phyloP scores from a whole-genome alignment of 2,888 invertebrate genomes.

The Cephus spinipes region DNA sequence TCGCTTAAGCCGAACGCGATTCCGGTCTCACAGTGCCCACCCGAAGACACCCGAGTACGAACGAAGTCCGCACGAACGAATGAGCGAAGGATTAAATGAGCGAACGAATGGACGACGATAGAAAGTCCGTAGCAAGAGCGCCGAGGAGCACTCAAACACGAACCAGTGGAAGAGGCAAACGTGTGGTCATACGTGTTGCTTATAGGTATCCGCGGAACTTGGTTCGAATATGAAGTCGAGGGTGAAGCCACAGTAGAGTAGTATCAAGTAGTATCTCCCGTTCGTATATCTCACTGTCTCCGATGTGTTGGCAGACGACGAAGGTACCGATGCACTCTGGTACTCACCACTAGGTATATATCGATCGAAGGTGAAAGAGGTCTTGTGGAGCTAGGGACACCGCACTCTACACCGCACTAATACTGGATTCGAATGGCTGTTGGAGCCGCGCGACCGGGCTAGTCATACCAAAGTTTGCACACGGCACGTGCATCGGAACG shows the following conservation, averaged over 20 bases:
- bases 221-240: neutral
- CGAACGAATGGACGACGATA: neutral
- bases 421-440: conserved; percentile 67
- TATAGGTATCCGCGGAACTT: neutral
- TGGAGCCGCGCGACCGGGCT: conserved; percentile 61
- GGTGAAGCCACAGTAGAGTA: neutral
- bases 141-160: neutral
- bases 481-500: conserved; percentile 64
- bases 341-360: conserved; percentile 44
- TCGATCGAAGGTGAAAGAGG: conserved; percentile 39
- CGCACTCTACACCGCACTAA: conserved; percentile 66
- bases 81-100: neutral
- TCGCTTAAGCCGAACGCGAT: neutral
- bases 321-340: conserved; percentile 8
- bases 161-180: neutral
- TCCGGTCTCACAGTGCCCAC: neutral
- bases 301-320: neutral
- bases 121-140: neutral
- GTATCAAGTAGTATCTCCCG: neutral
- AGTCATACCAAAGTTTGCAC: conserved; percentile 66
- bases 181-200: neutral
- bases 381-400: conserved; percentile 33
- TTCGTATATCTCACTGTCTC: neutral
- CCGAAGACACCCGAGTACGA: neutral
- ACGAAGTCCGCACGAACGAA: neutral